These are phyloP conservation scores for Arothron firmamentum DNA, from an alignment of 2,113 vertebrate species.

Conservation along the genomic window DNA sequence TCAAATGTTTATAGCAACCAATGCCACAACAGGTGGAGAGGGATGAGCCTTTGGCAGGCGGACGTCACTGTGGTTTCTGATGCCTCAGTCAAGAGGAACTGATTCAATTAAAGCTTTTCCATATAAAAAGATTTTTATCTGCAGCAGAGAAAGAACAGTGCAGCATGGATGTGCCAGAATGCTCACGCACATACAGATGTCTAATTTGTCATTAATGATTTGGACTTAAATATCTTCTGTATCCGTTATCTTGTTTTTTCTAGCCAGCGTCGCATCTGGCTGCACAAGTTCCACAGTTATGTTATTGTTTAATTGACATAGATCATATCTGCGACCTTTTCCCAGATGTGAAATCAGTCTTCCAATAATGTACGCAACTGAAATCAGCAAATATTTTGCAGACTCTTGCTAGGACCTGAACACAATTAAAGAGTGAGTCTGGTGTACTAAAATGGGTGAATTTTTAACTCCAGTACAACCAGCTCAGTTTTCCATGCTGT, in stretches of 20 bases:
- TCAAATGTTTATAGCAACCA: slow-evolving; percentile 96
- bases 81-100: slow-evolving; percentile 55
- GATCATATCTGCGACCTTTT: no score
- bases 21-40: slow-evolving; percentile 84
- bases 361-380: no score
- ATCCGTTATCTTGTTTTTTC: slow-evolving; percentile 5
- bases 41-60: slow-evolving; percentile 65
- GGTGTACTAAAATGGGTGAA: no score
- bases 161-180: background rate
- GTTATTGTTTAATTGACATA: no score
- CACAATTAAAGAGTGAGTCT: no score
- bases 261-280: background rate
- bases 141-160: slow-evolving; percentile 4
- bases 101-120: slow-evolving; percentile 42
- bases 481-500: no score
- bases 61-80: slow-evolving; percentile 64
- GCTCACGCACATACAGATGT: slow-evolving; percentile 9
- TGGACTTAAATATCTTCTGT: background rate
- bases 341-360: no score
- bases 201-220: slow-evolving; percentile 15
- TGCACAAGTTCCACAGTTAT: no score
- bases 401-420: no score
- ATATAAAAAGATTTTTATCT: slow-evolving; percentile 62
- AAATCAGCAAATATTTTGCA: no score
- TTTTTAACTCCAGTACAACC: no score